phyloP scores from a whole-genome alignment of 2,113 vertebrate genomes.

The Columbina picui region DNA sequence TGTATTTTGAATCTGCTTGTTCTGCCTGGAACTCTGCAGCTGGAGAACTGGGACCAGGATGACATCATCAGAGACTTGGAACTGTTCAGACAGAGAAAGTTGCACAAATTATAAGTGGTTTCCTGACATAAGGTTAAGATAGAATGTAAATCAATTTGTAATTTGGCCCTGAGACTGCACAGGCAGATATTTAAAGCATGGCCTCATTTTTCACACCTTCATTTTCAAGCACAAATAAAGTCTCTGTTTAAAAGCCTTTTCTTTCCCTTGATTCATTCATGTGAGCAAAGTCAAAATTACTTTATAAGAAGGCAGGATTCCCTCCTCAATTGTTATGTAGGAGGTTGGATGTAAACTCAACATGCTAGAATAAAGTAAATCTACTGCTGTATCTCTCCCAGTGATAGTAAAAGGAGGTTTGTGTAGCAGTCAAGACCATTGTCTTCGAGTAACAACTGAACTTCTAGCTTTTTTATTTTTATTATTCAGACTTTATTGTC shows the following conservation, averaged over 20 bases:
- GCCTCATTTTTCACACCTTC: neutral
- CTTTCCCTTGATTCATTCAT: neutral
- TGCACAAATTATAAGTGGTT: neutral
- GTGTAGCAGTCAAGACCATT: neutral
- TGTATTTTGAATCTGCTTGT: neutral
- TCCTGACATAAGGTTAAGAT: neutral
- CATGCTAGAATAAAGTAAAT: neutral
- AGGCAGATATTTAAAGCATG: neutral
- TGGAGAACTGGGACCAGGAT: neutral
- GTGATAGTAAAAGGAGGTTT: neutral
- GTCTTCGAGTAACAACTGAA: neutral
- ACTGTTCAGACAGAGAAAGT: neutral
- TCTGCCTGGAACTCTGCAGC: neutral
- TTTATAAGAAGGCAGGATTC: neutral
- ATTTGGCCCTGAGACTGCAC: neutral
- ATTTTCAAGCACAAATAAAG: neutral
- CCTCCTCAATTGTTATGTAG: neutral
- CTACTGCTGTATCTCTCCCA: neutral
- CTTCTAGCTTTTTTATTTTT: neutral
- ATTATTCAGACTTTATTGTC: neutral
- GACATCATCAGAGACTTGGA: neutral
- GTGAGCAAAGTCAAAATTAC: neutral
- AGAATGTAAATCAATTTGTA: slow-evolving; percentile 33
- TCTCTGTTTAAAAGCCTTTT: neutral
- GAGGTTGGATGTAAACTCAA: neutral